phyloP scores from a whole-genome alignment of 2,797 vertebrate species.

The Cyclopterus lumpus region DNA sequence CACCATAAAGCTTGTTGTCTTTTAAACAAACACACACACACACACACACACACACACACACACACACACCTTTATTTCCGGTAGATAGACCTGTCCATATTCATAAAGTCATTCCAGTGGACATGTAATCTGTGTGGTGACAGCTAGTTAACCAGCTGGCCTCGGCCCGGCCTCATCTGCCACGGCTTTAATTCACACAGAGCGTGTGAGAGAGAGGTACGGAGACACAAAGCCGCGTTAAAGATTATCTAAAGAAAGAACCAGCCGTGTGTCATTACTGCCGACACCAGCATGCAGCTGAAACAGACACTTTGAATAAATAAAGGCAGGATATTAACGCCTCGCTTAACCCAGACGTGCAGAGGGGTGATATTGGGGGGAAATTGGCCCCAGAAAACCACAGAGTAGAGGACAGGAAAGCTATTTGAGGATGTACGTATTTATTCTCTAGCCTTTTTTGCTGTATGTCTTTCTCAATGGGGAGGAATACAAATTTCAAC shows the following conservation, averaged over 20 bases:
- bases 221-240: constrained; percentile 13
- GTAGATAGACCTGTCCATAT: constrained; percentile 75
- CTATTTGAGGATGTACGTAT: constrained; percentile 14
- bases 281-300: constrained; percentile 16
- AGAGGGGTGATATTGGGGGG: constrained; percentile 19
- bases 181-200: constrained; percentile 51
- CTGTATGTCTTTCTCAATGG: neutral
- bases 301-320: constrained; percentile 26
- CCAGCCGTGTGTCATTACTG: neutral
- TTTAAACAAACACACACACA: constrained; percentile 18
- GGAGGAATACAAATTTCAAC: neutral
- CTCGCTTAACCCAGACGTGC: neutral
- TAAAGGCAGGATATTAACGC: constrained; percentile 6
- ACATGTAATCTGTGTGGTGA: constrained; percentile 65
- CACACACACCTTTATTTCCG: constrained; percentile 56
- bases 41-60: constrained; percentile 15
- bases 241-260: constrained; percentile 11
- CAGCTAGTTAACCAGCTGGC: constrained; percentile 70
- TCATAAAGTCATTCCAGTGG: constrained; percentile 45
- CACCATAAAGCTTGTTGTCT: constrained; percentile 37
- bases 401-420: neutral
- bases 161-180: constrained; percentile 35
- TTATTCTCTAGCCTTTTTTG: neutral
- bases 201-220: constrained; percentile 5
- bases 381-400: constrained; percentile 8